These are phyloP conservation scores for Kobus ellipsiprymnus DNA, from an alignment of 2,113 vertebrate species.

Conservation along the genomic window DNA sequence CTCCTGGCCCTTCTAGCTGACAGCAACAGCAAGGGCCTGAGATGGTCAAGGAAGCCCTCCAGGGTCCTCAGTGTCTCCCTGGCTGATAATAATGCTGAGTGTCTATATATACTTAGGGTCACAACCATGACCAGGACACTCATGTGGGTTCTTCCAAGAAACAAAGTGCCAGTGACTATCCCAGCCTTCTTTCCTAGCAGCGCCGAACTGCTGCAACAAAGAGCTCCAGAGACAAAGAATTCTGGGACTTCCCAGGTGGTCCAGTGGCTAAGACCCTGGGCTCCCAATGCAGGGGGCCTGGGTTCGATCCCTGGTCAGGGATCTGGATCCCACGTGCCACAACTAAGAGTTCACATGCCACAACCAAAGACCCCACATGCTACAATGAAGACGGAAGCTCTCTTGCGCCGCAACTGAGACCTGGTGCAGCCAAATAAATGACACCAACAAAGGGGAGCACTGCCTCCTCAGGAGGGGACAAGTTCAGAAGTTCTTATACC, in stretches of 20 bases:
- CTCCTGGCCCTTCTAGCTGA: background rate
- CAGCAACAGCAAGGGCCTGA: background rate
- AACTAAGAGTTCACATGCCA: background rate
- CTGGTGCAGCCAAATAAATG: background rate
- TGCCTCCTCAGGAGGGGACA: background rate
- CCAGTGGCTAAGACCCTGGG: background rate
- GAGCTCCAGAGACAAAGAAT: background rate
- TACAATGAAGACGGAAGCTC: background rate
- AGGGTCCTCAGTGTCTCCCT: background rate
- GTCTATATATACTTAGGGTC: background rate
- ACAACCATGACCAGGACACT: background rate
- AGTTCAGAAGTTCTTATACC: background rate
- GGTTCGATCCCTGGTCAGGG: background rate
- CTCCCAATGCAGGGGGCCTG: background rate
- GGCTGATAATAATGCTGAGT: background rate
- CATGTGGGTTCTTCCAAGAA: background rate
- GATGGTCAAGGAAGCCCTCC: too few relatives aligned
- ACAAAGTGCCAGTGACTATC: fast-evolving
- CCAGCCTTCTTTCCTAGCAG: background rate
- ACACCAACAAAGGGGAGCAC: background rate
- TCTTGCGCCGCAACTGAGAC: background rate
- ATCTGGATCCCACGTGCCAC: background rate
- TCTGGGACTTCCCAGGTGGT: background rate
- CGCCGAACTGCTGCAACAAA: background rate
- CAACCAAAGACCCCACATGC: background rate